Evolutionary conservation across 2,888 invertebrate genomes (phyloP).

Genomic region (Dryadula phaetusa): DNA sequence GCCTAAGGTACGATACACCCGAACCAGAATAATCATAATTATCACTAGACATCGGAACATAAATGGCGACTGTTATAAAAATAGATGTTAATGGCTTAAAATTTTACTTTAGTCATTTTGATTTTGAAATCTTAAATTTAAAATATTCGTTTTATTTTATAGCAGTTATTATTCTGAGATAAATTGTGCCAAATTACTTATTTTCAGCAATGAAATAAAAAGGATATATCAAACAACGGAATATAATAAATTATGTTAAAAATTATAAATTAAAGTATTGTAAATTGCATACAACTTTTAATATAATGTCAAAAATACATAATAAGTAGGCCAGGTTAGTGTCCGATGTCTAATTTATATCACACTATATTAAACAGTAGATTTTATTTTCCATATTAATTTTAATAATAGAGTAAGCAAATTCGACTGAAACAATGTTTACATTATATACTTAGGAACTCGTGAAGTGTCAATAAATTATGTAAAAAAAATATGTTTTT

Average conservation of each 20-base stretch:
- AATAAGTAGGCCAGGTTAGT: background rate
- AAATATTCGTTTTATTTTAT: no score
- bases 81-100: background rate
- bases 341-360: conserved; percentile 47
- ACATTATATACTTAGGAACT: conserved; percentile 61
- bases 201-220: no score
- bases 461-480: conserved; percentile 68
- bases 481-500: conserved; percentile 50
- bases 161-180: no score
- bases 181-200: no score
- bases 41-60: conserved; percentile 21
- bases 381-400: conserved; percentile 36
- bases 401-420: conserved; percentile 40
- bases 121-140: no score
- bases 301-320: background rate
- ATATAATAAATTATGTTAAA: no score
- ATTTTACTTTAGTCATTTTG: background rate
- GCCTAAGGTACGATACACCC: conserved; percentile 55
- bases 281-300: background rate
- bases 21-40: conserved; percentile 51
- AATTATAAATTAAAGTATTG: background rate
- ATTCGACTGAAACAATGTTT: conserved; percentile 48
- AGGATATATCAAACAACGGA: background rate
- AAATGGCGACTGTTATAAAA: background rate
- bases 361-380: conserved; percentile 50